Conservation (phyloP, 2,888 invertebrate species). For the Melieria picta region DNA sequence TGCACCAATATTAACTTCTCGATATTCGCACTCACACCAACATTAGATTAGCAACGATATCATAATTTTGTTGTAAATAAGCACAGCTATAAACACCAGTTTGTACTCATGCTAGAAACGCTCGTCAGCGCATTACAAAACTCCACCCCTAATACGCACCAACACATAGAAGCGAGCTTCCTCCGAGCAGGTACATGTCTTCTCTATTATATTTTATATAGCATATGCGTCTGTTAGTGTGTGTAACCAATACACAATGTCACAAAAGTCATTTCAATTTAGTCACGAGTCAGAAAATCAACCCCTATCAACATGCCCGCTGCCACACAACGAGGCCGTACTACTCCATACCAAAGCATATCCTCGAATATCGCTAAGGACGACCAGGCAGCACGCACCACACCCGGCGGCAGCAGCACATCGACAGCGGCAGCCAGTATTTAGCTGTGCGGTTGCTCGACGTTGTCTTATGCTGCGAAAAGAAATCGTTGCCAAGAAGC, state of each 20-base stretch:
- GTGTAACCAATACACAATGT: conserved; percentile 53
- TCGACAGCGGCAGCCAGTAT: no score
- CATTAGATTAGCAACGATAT: conserved; percentile 14
- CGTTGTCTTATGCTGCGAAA: no score
- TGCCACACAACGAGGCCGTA: not conserved
- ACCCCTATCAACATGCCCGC: conserved; percentile 59
- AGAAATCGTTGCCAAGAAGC: no score
- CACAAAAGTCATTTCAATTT: conserved; percentile 64
- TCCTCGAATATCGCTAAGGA: no score
- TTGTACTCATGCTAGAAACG: not conserved
- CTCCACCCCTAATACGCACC: conserved; percentile 50
- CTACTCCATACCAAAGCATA: not conserved
- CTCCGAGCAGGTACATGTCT: conserved; percentile 1
- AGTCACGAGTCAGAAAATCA: conserved; percentile 66
- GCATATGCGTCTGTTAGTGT: conserved; percentile 20
- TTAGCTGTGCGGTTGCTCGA: no score
- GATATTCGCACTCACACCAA: not conserved
- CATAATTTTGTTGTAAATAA: conserved; percentile 36
- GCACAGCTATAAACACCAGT: not conserved
- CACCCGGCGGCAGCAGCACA: no score
- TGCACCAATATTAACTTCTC: not conserved
- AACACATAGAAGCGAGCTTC: not conserved
- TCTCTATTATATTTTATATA: conserved; percentile 17
- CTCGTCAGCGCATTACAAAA: conserved; percentile 43
- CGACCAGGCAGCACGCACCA: no score